Evolutionary conservation across 2,888 invertebrate species (phyloP), one percentile per base, ranked within the genome.

Genomic region (Empis livida): DNA sequence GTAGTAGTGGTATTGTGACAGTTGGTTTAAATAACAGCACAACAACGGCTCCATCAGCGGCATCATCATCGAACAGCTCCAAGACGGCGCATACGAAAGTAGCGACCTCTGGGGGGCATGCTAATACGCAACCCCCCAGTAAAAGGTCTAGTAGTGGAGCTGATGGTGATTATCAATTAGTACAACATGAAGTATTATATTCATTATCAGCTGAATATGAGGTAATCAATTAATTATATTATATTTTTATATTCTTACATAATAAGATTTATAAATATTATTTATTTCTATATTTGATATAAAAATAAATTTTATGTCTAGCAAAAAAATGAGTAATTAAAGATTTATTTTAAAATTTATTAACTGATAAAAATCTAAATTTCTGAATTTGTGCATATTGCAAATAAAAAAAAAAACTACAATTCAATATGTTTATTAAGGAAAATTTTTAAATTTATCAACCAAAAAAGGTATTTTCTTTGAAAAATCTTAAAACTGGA

Each of bases 111-210:
- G 69, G 70, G 67, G 70, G 69, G 58, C 68, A 71, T 61, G 73
- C 71, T 49, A 72, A 73, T 48, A 73, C 72, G 63, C 74, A 75
- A 65, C 71, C 71, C 59, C 72, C 74, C 65, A 72, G 73, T 55
- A 65, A 78, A 76, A 80, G 84, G 67, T 83, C 84, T 62, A 84
- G 85, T 67, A 84, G 84, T 65, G 85, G 86, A 61, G 84, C 85
- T 63, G 96, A 97, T 75, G 96, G 96, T 54, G 96, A 97, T 76
- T 97, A 96, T 75, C 93, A 94, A 73, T 79, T 97, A 70, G 95
- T 96, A 56, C 95, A 97, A 72, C 96, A 97, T 73, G 96, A 97
- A 77, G 87, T 94, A 58, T 83, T 97, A 64, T 94, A 91, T 75
- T 96, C 96, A 60, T 85, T 92, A 79, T 91, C 91, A 63, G 92